Percentiles rank a stretch among this genome's conserved stretches.
These are phyloP conservation scores for Paralichthys olivaceus DNA, from an alignment of 2,113 vertebrate genomes.

Conservation along the genomic window DNA sequence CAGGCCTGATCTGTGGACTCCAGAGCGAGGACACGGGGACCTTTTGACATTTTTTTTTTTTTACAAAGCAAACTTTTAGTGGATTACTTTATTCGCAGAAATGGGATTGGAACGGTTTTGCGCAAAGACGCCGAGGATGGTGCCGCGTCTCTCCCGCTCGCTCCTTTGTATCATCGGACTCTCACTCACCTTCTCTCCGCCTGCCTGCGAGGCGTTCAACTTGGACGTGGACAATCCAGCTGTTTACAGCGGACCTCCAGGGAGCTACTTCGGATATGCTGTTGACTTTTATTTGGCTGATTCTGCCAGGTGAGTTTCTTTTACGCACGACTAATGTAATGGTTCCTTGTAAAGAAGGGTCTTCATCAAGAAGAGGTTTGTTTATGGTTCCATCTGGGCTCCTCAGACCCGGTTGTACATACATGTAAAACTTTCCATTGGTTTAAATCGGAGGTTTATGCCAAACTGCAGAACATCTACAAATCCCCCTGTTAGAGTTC, in stretches of 20 bases:
- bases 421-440: constrained; percentile 48
- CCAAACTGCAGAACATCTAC: constrained; percentile 38
- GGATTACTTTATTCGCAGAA: constrained; percentile 41
- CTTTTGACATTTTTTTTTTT: not conserved
- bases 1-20: not conserved
- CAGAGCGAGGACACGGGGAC: not conserved
- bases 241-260: constrained; percentile 84
- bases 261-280: constrained; percentile 91
- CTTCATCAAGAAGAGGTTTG: not conserved
- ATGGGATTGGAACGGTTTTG: constrained; percentile 73
- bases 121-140: constrained; percentile 60
- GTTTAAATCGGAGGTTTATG: not conserved
- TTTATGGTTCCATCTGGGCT: not conserved
- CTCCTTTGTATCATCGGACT: constrained; percentile 60
- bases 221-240: constrained; percentile 87
- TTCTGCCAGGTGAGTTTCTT: constrained; percentile 83
- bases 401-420: constrained; percentile 1
- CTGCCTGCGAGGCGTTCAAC: constrained; percentile 86
- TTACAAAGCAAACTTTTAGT: constrained; percentile 16
- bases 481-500: constrained; percentile 12
- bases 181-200: constrained; percentile 66
- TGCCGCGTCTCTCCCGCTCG: constrained; percentile 30
- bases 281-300: constrained; percentile 91
- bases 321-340: not conserved
- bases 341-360: too few relatives aligned